Base-by-base conservation (phyloP, 2,888 invertebrate species). In the Eretmocerus hayati region DNA sequence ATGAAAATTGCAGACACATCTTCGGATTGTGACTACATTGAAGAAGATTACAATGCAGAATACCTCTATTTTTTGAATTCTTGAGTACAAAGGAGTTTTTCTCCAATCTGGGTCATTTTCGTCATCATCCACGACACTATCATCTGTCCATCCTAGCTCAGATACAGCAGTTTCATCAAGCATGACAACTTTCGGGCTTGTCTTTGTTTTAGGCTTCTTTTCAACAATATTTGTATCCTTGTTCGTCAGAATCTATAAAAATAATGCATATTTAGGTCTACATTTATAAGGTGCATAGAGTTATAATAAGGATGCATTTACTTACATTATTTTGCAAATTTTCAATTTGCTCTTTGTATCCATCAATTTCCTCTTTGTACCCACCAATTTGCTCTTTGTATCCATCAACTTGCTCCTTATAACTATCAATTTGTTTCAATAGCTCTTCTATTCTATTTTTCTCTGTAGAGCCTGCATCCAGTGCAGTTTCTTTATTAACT, bases 101-200 rank as follows among this genome's bases (percentile, higher is more conserved):
- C 70, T 71, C 85, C 85, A 86, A 60, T 86, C 85, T 0, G 85
- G 85, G 64, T 86, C 85, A 4, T 71, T 71, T 23, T 66, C 61
- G 1, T 59, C 42, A 56, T 77, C 73, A 56, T 76, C 74, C 1
- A 55, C 44, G 9, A 59, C 39, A 54, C 62, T 64, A 3, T 64
- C 62, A 39, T 66, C 63, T 8, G 58, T 54, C 2, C 48, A 30
- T 2, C 42, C 30, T 13, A n/a, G 26, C 40, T 56, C 49, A n/a
- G 53, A 53, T 6, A 23, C 18, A 15, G 46, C 16, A 19, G 11
- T 9, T 21, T 44, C 32, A 20, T n/a, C 32, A 1, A 39, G 2
- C n/a, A 15, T 23, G 19, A 9, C 26, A n/a, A 40, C 11, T 13
- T 45, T 49, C n/a, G 23, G 1, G n/a, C n/a, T n/a, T n/a, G n/a